Percentiles rank a stretch among this genome's conserved stretches.
These are phyloP conservation scores for Xenus cinereus DNA, from an alignment of 2,113 vertebrate species.

Conservation along the genomic window DNA sequence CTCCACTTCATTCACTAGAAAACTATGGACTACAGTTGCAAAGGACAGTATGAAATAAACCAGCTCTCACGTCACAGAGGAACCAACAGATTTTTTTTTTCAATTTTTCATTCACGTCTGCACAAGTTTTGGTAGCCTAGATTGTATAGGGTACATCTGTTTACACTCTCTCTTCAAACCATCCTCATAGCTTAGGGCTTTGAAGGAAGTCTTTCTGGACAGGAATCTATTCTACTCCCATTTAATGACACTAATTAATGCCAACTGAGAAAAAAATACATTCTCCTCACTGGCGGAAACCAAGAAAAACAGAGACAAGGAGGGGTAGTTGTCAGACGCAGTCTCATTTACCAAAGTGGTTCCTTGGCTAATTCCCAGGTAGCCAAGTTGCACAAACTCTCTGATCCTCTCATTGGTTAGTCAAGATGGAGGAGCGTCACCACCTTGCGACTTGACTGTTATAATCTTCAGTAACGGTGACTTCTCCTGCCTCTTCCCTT, in stretches of 20 bases:
- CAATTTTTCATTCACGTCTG: constrained; percentile 7
- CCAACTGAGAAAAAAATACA: constrained; percentile 4
- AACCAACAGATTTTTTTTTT: not conserved
- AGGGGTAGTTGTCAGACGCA: not conserved
- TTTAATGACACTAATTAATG: not conserved
- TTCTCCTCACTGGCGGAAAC: constrained; percentile 46
- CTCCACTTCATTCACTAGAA: not conserved
- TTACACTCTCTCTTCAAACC: not conserved
- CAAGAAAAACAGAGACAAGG: constrained; percentile 30
- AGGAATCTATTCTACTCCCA: not conserved
- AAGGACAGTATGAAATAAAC: not conserved
- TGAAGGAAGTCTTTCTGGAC: not conserved
- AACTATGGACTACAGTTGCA: not conserved
- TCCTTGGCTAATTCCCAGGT: not conserved
- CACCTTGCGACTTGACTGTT: constrained; percentile 93
- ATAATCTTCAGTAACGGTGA: constrained; percentile 91
- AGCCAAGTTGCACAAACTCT: not conserved
- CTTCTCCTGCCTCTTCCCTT: constrained; percentile 58
- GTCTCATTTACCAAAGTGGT: not conserved
- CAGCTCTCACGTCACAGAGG: not conserved
- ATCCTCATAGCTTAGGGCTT: not conserved
- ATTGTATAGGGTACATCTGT: not conserved
- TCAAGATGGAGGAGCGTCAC: constrained; percentile 73
- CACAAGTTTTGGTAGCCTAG: not conserved
- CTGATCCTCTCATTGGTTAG: not conserved